Evolutionary conservation across 2,888 invertebrate genomes (phyloP).

Genomic region (Leucoma salicis): DNA sequence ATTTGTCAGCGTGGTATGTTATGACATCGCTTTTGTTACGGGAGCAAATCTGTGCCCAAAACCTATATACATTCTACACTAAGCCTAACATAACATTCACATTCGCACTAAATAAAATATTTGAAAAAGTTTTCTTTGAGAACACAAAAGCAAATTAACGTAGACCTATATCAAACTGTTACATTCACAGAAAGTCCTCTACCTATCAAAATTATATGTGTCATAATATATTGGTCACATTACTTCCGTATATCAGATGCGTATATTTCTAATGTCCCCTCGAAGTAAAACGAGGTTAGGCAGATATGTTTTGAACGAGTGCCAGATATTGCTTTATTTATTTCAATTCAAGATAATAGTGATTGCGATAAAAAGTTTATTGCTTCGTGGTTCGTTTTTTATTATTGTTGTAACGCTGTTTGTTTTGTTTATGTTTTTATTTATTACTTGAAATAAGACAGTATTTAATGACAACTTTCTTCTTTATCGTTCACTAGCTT

Average conservation of each 20-base stretch:
- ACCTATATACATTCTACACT: conserved; percentile 18
- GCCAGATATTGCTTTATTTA: conserved; percentile 39
- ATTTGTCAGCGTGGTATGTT: no score
- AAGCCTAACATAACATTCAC: conserved; percentile 21
- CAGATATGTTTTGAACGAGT: conserved; percentile 27
- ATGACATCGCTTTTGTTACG: no score
- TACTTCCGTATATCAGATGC: conserved; percentile 34
- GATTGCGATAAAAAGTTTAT: conserved; percentile 1
- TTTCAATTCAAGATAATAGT: conserved; percentile 16
- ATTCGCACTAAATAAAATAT: conserved; percentile 35
- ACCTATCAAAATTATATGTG: background rate
- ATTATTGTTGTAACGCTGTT: no score
- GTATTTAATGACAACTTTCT: no score
- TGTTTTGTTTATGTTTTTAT: no score
- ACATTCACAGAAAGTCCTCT: background rate
- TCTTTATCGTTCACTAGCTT: no score
- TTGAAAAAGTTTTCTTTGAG: conserved; percentile 23
- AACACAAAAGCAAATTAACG: conserved; percentile 18
- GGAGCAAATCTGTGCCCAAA: no score
- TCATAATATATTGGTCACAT: conserved; percentile 12
- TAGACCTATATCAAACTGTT: conserved; percentile 1
- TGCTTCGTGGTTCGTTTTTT: conserved; percentile 4
- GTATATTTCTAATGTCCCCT: conserved; percentile 33
- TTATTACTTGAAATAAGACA: no score
- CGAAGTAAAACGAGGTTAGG: conserved; percentile 35